These are phyloP conservation scores for Harpagifer antarcticus DNA, from an alignment of 2,797 vertebrate genomes.

Conservation along the genomic window DNA sequence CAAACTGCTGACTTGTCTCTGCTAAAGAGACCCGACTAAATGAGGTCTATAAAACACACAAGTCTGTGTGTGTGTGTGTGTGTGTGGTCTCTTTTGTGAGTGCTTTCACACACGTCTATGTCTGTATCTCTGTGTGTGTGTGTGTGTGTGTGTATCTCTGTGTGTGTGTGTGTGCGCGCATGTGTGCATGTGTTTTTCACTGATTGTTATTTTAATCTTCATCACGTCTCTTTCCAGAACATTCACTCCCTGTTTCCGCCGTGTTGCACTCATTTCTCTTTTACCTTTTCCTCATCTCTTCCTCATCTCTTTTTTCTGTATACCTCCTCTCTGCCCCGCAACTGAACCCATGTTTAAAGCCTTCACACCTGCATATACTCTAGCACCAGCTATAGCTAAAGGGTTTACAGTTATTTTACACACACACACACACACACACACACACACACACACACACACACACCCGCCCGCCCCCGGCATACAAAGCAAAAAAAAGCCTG, in stretches of 20 bases:
- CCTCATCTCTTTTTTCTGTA: slow-evolving; percentile 10
- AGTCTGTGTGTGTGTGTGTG: slow-evolving; percentile 51
- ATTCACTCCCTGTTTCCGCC: slow-evolving; percentile 54
- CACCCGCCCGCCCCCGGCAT: too few species aligned
- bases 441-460: slow-evolving; percentile 27
- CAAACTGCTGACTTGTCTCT: slow-evolving; percentile 85
- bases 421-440: slow-evolving; percentile 21
- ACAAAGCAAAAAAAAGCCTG: too few species aligned
- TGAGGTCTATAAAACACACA: slow-evolving; percentile 83
- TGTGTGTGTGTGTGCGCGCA: slow-evolving; percentile 49
- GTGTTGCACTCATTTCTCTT: slow-evolving; percentile 44
- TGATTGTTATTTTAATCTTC: slow-evolving; percentile 70
- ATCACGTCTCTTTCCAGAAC: slow-evolving; percentile 61
- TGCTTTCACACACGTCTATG: slow-evolving; percentile 21
- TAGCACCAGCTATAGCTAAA: slow-evolving; percentile 48
- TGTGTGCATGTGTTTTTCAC: slow-evolving; percentile 49
- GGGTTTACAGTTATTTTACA: slow-evolving; percentile 50
- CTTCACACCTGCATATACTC: slow-evolving; percentile 61
- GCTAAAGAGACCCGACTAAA: slow-evolving; percentile 84
- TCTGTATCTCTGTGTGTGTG: slow-evolving; percentile 9
- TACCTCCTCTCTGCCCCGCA: slow-evolving; percentile 51
- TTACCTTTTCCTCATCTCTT: slow-evolving; percentile 12
- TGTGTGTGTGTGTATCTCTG: slow-evolving; percentile 1
- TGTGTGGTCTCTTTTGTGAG: slow-evolving; percentile 28
- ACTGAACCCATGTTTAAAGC: slow-evolving; percentile 68